These are phyloP conservation scores for Tamias sibiricus DNA, from an alignment of 2,113 vertebrate species.

Conservation along the genomic window DNA sequence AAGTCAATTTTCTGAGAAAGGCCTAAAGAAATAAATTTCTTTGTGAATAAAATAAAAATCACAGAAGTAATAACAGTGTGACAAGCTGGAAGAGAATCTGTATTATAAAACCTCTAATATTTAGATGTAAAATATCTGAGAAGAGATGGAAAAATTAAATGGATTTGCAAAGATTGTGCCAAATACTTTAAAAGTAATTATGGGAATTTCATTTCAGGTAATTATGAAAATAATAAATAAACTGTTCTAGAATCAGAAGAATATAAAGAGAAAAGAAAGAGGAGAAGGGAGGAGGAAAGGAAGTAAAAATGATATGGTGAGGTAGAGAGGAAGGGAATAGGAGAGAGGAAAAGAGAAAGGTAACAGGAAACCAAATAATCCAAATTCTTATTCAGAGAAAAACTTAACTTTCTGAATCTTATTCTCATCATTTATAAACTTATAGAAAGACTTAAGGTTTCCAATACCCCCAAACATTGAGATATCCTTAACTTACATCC, in stretches of 20 bases:
- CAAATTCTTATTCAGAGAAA: slow-evolving; percentile 47
- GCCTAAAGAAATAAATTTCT: slow-evolving; percentile 8
- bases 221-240: slow-evolving; percentile 17
- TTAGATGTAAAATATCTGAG: neutral
- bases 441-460: neutral
- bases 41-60: neutral
- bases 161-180: neutral
- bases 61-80: neutral
- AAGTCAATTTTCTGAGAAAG: neutral
- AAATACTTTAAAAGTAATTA: slow-evolving; percentile 3
- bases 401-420: neutral
- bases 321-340: fast-evolving
- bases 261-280: neutral
- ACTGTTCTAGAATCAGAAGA: neutral
- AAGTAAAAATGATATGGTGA: neutral
- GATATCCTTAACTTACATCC: neutral
- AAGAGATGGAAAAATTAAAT: neutral
- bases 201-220: slow-evolving; percentile 5
- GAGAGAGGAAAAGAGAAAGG: neutral
- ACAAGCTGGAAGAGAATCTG: neutral
- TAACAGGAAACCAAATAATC: neutral
- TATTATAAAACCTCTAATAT: neutral
- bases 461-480: neutral
- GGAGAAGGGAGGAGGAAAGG: neutral
- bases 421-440: slow-evolving; percentile 18